Evolutionary conservation across 2,888 invertebrate species (phyloP).

Genomic region (Priocnemis perturbator): DNA sequence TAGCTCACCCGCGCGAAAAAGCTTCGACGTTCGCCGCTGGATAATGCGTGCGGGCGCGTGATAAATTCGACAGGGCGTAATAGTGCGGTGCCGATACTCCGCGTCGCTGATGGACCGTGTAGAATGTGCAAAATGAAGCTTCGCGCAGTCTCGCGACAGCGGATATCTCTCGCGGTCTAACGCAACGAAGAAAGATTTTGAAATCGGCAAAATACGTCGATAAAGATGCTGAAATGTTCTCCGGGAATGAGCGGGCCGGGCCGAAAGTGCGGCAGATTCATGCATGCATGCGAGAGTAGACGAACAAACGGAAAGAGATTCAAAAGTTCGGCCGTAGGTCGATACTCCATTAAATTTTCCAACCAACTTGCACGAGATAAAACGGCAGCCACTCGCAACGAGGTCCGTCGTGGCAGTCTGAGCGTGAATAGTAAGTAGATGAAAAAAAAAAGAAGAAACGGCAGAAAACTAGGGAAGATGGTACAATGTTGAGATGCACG

Average conservation of each 20-base stretch:
- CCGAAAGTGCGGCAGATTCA: no score
- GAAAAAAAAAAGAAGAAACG: not conserved
- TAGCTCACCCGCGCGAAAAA: not conserved
- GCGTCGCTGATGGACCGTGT: no score
- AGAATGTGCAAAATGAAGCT: no score
- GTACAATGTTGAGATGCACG: constrained; percentile 2
- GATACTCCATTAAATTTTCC: constrained; percentile 7
- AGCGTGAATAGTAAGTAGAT: constrained; percentile 19
- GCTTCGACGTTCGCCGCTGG: constrained; percentile 3
- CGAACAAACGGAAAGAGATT: not conserved
- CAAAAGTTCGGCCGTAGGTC: not conserved
- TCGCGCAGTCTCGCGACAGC: no score
- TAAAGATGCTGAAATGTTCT: no score
- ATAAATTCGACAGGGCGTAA: constrained; percentile 11
- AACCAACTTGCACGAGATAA: constrained; percentile 1
- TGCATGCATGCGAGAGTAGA: no score
- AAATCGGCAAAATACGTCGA: no score
- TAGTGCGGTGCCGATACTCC: no score
- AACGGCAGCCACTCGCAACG: not conserved
- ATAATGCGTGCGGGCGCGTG: not conserved
- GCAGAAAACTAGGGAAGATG: not conserved
- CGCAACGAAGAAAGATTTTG: no score
- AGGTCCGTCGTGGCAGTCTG: not conserved
- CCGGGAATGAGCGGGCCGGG: no score
- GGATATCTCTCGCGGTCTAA: no score